A percentile compares a stretch with the other conserved stretches of the same genome.
These are phyloP conservation scores for Leontopithecus rosalia DNA, from an alignment of 2,797 vertebrate genomes.

Conservation along the genomic window DNA sequence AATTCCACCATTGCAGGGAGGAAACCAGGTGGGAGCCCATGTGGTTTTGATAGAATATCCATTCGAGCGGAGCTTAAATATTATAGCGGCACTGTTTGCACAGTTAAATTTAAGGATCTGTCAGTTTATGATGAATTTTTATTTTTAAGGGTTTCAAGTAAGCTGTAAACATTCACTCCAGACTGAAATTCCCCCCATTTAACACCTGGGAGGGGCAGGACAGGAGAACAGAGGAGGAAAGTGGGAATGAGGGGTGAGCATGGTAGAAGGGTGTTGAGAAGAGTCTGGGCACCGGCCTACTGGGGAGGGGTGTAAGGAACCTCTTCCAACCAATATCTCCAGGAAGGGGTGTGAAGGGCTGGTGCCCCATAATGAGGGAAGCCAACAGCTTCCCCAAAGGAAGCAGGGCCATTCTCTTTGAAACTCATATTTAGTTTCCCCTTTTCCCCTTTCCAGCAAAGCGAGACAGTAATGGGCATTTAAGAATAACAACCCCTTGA, in stretches of 20 bases:
- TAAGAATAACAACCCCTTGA: background rate
- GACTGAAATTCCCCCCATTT: conserved; percentile 71
- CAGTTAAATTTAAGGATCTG: conserved; percentile 77
- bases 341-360: background rate
- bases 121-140: conserved; percentile 84
- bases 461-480: background rate
- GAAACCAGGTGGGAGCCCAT: conserved; percentile 80
- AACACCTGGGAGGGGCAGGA: conserved; percentile 67
- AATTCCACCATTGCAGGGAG: background rate
- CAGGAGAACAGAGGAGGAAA: background rate
- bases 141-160: conserved; percentile 84
- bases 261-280: background rate
- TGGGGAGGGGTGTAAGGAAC: background rate
- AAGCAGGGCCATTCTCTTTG: background rate
- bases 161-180: conserved; percentile 84
- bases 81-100: conserved; percentile 76
- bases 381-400: background rate
- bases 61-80: conserved; percentile 76
- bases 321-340: background rate
- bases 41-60: conserved; percentile 84
- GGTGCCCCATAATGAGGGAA: background rate
- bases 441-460: background rate
- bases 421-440: background rate
- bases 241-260: background rate
- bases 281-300: background rate